A percentile compares a stretch with the other conserved stretches of the same genome.
Conservation (phyloP, 2,888 invertebrate species). For the Apotomis capreana region DNA sequence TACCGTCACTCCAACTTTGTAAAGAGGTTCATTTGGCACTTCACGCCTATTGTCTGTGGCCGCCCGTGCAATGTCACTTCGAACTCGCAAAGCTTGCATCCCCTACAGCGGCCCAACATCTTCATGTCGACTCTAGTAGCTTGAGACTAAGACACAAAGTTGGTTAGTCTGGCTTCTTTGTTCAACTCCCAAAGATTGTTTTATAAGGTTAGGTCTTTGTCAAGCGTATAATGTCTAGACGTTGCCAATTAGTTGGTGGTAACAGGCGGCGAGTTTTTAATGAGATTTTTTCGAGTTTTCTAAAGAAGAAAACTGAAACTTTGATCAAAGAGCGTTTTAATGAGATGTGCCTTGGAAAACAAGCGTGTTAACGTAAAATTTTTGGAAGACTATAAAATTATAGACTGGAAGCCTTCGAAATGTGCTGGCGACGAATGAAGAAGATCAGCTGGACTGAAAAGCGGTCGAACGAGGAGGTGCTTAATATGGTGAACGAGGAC, state of each 20-base stretch:
- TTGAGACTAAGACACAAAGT: slow-evolving; percentile 37
- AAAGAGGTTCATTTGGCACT: slow-evolving; percentile 74
- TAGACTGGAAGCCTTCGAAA: no score
- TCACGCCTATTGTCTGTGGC: slow-evolving; percentile 66
- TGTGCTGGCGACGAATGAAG: no score
- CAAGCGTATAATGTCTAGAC: slow-evolving; percentile 56
- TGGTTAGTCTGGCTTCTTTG: slow-evolving; percentile 53
- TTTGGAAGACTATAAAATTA: no score
- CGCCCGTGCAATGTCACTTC: slow-evolving; percentile 69
- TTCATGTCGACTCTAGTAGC: not conserved
- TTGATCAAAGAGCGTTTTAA: slow-evolving; percentile 39
- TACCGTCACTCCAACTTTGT: slow-evolving; percentile 64
- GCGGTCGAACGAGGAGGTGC: no score
- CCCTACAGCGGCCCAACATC: not conserved
- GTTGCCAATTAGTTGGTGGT: slow-evolving; percentile 70
- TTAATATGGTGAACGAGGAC: no score
- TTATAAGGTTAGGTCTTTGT: slow-evolving; percentile 60
- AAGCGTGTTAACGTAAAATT: no score
- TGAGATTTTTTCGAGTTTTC: slow-evolving; percentile 54
- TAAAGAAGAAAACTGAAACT: slow-evolving; percentile 46
- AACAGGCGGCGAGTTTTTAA: slow-evolving; percentile 72
- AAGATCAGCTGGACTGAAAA: no score
- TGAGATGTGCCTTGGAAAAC: not conserved
- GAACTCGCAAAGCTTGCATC: slow-evolving; percentile 58
- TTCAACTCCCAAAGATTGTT: slow-evolving; percentile 61